phyloP scores from a whole-genome alignment of 2,888 invertebrate genomes.

The Zaprionus bogoriensis region DNA sequence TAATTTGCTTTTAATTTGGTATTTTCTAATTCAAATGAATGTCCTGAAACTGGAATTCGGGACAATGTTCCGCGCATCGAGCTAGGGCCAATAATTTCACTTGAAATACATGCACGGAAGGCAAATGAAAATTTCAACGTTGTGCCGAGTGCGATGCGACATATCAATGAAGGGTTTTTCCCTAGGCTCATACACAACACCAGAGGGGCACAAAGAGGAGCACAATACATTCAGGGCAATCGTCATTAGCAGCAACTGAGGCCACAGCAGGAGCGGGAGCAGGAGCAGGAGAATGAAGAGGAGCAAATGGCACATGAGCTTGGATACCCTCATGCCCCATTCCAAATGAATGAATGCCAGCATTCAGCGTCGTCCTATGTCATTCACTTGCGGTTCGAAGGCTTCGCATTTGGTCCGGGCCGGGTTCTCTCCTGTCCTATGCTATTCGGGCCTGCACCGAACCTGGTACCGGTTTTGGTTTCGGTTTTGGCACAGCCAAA shows the following conservation, averaged over 20 bases:
- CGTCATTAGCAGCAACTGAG: constrained; percentile 73
- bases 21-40: constrained; percentile 58
- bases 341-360: constrained; percentile 42
- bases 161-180: constrained; percentile 68
- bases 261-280: constrained; percentile 30
- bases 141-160: constrained; percentile 40
- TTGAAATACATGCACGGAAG: constrained; percentile 48
- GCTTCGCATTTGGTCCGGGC: not conserved
- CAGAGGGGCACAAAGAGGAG: constrained; percentile 6
- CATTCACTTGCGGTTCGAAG: constrained; percentile 69
- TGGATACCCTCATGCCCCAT: constrained; percentile 31
- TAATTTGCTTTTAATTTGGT: constrained; percentile 71
- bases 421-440: too few species aligned
- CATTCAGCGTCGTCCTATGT: constrained; percentile 45
- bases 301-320: constrained; percentile 34
- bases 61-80: constrained; percentile 8
- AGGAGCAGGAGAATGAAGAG: too few species aligned
- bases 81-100: constrained; percentile 60
- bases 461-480: constrained; percentile 18
- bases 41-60: constrained; percentile 29
- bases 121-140: constrained; percentile 61
- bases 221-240: constrained; percentile 52
- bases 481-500: constrained; percentile 44
- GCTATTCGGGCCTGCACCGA: not conserved
- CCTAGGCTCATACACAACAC: not conserved